phyloP scores from a whole-genome alignment of 1,140 invertebrate genomes.

The Contarinia nasturtii region DNA sequence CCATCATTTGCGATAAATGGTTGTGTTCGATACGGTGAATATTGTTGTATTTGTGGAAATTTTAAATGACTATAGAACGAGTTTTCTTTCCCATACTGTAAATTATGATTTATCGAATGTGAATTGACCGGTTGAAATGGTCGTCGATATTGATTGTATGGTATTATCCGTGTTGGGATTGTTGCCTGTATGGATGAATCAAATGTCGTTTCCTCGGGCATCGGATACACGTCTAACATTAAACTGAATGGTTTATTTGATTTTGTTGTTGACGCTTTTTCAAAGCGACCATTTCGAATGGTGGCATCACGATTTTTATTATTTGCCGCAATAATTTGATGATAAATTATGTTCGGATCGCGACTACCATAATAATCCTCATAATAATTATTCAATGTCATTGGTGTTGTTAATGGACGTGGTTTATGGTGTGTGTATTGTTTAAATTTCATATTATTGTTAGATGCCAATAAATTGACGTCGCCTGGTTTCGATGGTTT shows the following conservation, averaged over 20 bases:
- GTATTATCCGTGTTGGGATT: too few relatives aligned
- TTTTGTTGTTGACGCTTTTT: neutral
- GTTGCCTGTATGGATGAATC: too few relatives aligned
- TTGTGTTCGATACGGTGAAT: neutral
- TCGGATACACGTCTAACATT: slow-evolving; percentile 28
- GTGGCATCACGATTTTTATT: neutral
- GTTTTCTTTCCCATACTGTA: too few relatives aligned
- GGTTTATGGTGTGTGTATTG: neutral
- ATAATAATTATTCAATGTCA: neutral
- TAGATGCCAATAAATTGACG: neutral
- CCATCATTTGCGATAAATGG: too few relatives aligned
- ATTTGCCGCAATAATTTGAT: slow-evolving; percentile 1
- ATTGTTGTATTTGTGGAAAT: neutral
- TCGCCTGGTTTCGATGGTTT: neutral
- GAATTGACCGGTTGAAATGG: too few relatives aligned
- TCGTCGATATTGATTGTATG: too few relatives aligned
- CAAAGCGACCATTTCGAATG: neutral
- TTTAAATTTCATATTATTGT: too few relatives aligned
- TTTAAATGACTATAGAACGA: too few relatives aligned
- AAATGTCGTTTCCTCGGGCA: slow-evolving; percentile 13
- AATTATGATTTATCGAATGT: too few relatives aligned
- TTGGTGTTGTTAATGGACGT: neutral
- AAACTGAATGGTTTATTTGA: slow-evolving; percentile 25
- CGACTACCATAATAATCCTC: neutral
- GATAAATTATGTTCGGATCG: neutral